These are phyloP conservation scores for Leucozona laternaria DNA, from an alignment of 2,888 invertebrate genomes.

Conservation along the genomic window DNA sequence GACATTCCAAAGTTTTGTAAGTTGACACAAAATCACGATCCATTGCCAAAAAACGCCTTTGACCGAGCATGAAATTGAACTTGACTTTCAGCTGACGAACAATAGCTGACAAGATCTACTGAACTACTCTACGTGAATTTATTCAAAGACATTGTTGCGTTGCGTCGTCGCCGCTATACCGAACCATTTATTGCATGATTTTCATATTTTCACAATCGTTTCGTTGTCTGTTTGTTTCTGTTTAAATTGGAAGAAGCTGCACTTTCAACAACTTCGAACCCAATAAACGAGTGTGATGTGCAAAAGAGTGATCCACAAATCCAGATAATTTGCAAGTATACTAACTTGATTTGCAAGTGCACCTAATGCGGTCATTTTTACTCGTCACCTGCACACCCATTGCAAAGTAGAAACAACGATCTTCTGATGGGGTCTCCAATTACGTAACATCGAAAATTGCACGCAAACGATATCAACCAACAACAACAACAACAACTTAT, in stretches of 20 bases:
- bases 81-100: constrained; percentile 46
- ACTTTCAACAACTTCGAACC: constrained; percentile 35
- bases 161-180: background rate
- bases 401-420: constrained; percentile 35
- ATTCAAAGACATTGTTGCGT: background rate
- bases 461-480: constrained; percentile 7
- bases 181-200: constrained; percentile 7
- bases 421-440: constrained; percentile 58
- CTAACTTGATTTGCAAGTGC: constrained; percentile 54
- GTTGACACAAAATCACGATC: constrained; percentile 5
- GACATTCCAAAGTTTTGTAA: background rate
- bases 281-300: background rate
- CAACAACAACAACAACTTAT: constrained; percentile 36
- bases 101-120: constrained; percentile 6
- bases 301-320: constrained; percentile 25
- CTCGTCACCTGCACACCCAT: constrained; percentile 52
- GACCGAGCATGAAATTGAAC: constrained; percentile 65
- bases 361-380: constrained; percentile 66
- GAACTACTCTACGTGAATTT: constrained; percentile 15
- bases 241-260: constrained; percentile 31
- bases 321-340: constrained; percentile 70
- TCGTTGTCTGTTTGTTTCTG: background rate
- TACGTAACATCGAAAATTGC: constrained; percentile 62
- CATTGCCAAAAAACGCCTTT: constrained; percentile 6
- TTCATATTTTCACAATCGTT: constrained; percentile 48